Percentiles rank a stretch among this genome's conserved stretches.
phyloP scores from a whole-genome alignment of 2,113 vertebrate genomes.

The Megaleporinus macrocephalus region DNA sequence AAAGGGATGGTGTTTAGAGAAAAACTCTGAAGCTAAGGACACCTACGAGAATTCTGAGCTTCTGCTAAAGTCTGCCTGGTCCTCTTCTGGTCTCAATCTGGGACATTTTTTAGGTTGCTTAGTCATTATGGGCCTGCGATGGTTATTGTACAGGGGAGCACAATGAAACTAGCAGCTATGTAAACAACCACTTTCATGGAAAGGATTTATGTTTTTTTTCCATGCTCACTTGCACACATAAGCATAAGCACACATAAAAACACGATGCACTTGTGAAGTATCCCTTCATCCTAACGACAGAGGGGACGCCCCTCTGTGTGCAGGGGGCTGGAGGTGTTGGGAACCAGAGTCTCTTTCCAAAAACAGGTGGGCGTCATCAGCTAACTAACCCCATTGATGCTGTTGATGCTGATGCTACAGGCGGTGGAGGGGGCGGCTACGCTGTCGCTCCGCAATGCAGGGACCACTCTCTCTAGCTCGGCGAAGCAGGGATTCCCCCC shows the following conservation, averaged over 20 bases:
- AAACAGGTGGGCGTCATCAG: constrained; percentile 55
- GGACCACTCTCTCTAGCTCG: constrained; percentile 39
- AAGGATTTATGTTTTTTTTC: constrained; percentile 36
- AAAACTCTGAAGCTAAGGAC: background rate
- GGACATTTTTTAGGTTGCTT: constrained; percentile 58
- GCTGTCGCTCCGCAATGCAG: constrained; percentile 28
- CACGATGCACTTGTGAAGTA: constrained; percentile 26
- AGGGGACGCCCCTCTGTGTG: constrained; percentile 51
- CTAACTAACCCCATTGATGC: constrained; percentile 44
- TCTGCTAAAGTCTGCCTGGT: constrained; percentile 10
- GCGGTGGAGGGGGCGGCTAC: constrained; percentile 34
- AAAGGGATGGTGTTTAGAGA: background rate
- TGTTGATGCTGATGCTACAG: constrained; percentile 15
- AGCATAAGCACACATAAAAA: constrained; percentile 11
- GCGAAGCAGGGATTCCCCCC: constrained; percentile 44
- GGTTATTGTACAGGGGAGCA: constrained; percentile 46
- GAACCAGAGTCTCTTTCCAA: constrained; percentile 59
- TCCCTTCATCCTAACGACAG: background rate
- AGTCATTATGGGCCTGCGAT: constrained; percentile 57
- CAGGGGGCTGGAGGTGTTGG: constrained; percentile 56
- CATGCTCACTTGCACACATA: constrained; percentile 10
- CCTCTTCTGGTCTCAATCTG: constrained; percentile 39
- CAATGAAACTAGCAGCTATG: constrained; percentile 51
- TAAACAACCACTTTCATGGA: constrained; percentile 56
- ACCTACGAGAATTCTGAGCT: background rate